Evolutionary conservation across 2,888 invertebrate species (phyloP), one percentile per base, ranked within the genome.

Genomic region (Acanthosoma haemorrhoidale): DNA sequence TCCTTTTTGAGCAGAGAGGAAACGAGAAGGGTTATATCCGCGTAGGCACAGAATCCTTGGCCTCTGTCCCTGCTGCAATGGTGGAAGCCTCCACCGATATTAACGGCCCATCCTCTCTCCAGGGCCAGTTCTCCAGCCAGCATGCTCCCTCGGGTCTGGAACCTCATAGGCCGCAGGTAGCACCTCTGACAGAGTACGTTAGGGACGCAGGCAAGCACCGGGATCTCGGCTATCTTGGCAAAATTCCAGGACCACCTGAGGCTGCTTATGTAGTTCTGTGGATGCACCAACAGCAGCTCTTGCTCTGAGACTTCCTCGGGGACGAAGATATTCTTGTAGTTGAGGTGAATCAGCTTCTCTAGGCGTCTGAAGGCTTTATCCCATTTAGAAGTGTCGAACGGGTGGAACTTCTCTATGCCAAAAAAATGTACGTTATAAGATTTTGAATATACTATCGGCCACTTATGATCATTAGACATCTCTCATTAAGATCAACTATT

Each of bases 41-140:
- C 94, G 78, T 94, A 95, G 0, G 90, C 87, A 80, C 94, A 95
- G 81, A 95, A 95, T 0, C 95, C 94, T 0, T 90, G 92, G 2
- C 94, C 94, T 69, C 81, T 82, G 68, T 84, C 82, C 0, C 85
- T 83, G 73, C 89, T 88, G 79, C 94, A 94, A 79, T 95, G 94
- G 80, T 95, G 94, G 80, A 95, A 95, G 0, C 94, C 94, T 8
- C 92, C 95, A 0, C 94, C 95, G 25, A 95, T 84, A 79, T 95
- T 95, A 72, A 95, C 91, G 0, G 93, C 88, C 92, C 93, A 94
- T 2, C 92, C 92, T 38, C 88, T 81, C 74, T 92, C 88, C 43
- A 94, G 75, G 0, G 94, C 94, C 70, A 94, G 78, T 78, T 90
- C 89, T 0, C 91, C 93, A 0, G 92, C 92, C 75, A 93, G 79